Conservation (phyloP, 2,888 invertebrate species). For the Aplocera efformata region DNA sequence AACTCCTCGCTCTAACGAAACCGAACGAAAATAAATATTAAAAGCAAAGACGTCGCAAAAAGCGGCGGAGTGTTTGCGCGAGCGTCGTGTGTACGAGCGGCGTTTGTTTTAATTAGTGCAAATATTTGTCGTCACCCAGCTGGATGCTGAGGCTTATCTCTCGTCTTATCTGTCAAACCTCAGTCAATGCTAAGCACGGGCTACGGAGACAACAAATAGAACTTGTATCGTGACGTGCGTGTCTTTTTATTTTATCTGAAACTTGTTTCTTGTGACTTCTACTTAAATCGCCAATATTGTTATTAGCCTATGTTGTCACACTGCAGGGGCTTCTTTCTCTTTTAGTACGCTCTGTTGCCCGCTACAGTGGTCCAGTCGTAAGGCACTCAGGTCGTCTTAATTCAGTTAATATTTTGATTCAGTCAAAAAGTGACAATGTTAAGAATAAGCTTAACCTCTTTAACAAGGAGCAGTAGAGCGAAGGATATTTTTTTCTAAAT, state of each 20-base stretch:
- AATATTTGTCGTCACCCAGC: conserved; percentile 72
- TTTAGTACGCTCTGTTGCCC: too few species aligned
- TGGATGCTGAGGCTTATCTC: conserved; percentile 68
- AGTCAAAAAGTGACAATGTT: too few species aligned
- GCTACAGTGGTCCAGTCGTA: too few species aligned
- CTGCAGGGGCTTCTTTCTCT: too few species aligned
- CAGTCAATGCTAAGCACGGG: conserved; percentile 75
- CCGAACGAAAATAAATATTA: conserved; percentile 34
- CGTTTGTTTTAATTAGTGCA: conserved; percentile 71
- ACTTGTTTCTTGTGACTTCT: too few species aligned
- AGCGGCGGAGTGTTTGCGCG: conserved; percentile 48
- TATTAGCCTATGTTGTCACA: too few species aligned
- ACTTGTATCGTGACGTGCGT: background rate
- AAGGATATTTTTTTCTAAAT: too few species aligned
- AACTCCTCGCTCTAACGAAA: conserved; percentile 15
- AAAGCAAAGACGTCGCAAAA: conserved; percentile 47
- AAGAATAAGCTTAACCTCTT: too few species aligned
- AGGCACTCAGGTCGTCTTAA: too few species aligned
- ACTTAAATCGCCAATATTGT: too few species aligned
- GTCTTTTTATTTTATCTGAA: background rate
- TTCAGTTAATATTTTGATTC: too few species aligned
- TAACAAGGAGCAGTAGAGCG: too few species aligned
- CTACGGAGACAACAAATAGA: conserved; percentile 41
- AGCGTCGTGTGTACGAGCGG: conserved; percentile 48
- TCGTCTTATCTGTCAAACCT: conserved; percentile 77